Evolutionary conservation across 2,888 invertebrate species (phyloP).

Genomic region (Andrena marginata): DNA sequence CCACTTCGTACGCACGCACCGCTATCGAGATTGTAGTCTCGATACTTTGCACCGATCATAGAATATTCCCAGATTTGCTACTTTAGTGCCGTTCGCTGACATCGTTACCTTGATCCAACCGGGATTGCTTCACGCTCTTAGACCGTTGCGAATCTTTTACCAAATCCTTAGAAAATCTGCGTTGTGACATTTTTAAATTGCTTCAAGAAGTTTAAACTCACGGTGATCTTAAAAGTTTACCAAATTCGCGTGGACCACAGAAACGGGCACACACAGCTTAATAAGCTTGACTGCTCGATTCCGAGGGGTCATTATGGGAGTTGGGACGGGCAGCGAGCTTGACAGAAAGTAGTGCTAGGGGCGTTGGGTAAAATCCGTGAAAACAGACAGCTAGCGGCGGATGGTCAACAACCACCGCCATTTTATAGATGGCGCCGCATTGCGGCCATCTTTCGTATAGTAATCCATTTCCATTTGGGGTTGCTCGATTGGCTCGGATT

Average conservation of each 20-base stretch:
- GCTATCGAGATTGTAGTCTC: slow-evolving; percentile 62
- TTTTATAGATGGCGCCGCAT: slow-evolving; percentile 73
- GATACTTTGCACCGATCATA: slow-evolving; percentile 46
- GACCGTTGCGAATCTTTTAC: no score
- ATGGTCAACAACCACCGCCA: slow-evolving; percentile 70
- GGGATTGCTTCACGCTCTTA: background rate
- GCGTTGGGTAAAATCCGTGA: slow-evolving; percentile 5
- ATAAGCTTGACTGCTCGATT: background rate
- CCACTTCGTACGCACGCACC: slow-evolving; percentile 64
- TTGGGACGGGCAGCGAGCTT: background rate
- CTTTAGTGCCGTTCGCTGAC: background rate
- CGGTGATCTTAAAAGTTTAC: background rate
- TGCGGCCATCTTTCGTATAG: slow-evolving; percentile 77
- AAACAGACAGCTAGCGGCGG: slow-evolving; percentile 12
- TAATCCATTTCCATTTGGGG: slow-evolving; percentile 69
- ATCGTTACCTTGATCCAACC: background rate
- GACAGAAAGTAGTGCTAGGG: background rate
- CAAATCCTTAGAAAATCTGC: no score
- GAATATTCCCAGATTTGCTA: slow-evolving; percentile 52
- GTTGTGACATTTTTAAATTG: no score
- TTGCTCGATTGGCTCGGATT: slow-evolving; percentile 66
- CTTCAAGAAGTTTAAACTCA: background rate
- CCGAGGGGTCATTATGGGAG: slow-evolving; percentile 12
- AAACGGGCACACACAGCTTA: background rate
- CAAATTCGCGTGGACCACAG: background rate